These are phyloP conservation scores for Bos indicus DNA, from an alignment of 2,113 vertebrate species.

Conservation along the genomic window DNA sequence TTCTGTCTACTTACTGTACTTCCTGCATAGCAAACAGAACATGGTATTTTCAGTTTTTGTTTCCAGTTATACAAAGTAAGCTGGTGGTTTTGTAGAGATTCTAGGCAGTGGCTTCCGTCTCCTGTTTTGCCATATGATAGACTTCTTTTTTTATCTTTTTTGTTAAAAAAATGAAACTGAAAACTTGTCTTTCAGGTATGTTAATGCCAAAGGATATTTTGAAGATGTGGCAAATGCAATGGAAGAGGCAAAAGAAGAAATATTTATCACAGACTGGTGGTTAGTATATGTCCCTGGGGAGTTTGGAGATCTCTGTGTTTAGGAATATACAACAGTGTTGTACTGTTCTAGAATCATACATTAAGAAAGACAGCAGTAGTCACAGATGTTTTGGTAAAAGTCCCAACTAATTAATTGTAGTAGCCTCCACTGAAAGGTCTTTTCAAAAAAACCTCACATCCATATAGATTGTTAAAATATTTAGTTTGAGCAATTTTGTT, in stretches of 20 bases:
- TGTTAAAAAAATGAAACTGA: background rate
- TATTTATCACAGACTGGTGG: constrained; percentile 99
- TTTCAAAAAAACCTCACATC: constrained; percentile 72
- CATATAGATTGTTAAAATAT: constrained; percentile 50
- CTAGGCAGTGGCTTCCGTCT: background rate
- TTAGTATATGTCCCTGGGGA: constrained; percentile 76
- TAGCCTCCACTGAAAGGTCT: constrained; percentile 59
- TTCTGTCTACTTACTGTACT: background rate
- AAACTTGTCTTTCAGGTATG: constrained; percentile 87
- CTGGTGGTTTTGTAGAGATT: background rate
- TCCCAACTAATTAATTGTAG: constrained; percentile 59
- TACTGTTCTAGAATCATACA: constrained; percentile 42
- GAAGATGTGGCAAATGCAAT: constrained; percentile 94
- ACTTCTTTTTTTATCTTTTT: background rate
- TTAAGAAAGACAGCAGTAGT: constrained; percentile 53
- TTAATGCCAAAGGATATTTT: constrained; percentile 95
- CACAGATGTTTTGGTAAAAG: constrained; percentile 74
- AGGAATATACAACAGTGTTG: background rate
- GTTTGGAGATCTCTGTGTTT: background rate
- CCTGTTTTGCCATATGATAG: background rate
- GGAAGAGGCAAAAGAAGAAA: constrained; percentile 94
- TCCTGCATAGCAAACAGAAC: background rate
- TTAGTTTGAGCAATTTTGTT: constrained; percentile 45
- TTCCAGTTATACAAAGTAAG: background rate
- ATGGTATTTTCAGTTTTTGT: background rate